phyloP scores from a whole-genome alignment of 92 coral and sea anemone genomes.

The Isaurus tuberculatus region DNA sequence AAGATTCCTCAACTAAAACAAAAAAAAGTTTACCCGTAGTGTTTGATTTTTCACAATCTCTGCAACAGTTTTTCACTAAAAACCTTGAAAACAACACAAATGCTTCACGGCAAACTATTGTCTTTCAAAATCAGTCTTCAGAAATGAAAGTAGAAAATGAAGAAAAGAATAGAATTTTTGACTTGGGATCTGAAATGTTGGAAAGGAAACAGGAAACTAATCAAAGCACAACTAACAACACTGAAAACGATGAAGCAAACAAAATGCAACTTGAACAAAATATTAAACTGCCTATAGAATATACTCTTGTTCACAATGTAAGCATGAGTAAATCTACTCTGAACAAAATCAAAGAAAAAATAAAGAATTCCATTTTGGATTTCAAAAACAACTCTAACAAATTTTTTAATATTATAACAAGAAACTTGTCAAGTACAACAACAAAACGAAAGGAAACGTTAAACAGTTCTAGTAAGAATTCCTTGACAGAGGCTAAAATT shows the following conservation, averaged over 20 bases:
- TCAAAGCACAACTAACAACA: neutral
- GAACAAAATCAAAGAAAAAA: neutral
- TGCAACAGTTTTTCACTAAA: neutral
- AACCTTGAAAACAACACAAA: neutral
- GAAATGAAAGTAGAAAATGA: neutral
- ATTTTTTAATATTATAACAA: neutral
- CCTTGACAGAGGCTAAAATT: neutral
- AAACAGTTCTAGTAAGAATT: neutral
- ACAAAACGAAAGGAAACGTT: neutral
- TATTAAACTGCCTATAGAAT: neutral
- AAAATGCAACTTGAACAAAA: neutral
- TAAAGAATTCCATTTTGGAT: conserved; percentile 5
- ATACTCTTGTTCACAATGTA: neutral
- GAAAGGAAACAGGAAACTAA: neutral
- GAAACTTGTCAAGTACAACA: neutral
- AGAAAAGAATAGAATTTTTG: neutral
- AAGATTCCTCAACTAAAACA: neutral
- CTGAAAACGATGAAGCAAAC: neutral
- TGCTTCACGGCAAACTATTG: conserved; percentile 22
- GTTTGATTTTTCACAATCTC: conserved; percentile 38
- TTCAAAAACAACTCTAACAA: neutral
- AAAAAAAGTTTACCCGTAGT: conserved; percentile 32
- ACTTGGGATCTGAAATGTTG: neutral
- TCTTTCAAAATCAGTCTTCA: conserved; percentile 12
- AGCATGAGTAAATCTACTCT: conserved; percentile 16